Percentiles rank a stretch among this genome's conserved stretches.
phyloP scores from a whole-genome alignment of 2,113 vertebrate species.

The Gadus chalcogrammus region DNA sequence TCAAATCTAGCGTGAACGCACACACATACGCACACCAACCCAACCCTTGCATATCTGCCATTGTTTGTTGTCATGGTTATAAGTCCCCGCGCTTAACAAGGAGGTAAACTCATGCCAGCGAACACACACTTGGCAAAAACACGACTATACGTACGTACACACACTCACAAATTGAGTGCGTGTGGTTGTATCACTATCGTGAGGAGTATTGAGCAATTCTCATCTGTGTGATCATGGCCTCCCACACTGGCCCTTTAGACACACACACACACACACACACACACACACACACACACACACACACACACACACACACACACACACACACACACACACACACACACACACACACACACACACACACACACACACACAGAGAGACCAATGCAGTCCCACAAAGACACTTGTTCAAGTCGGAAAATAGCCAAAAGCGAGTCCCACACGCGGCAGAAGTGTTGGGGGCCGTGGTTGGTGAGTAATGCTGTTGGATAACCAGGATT shows the following conservation, averaged over 20 bases:
- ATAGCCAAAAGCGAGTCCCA: constrained; percentile 2
- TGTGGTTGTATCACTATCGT: constrained; percentile 16
- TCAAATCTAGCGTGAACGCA: constrained; percentile 52
- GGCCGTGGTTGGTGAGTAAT: constrained; percentile 34
- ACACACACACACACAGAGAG: neutral
- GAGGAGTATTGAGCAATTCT: neutral
- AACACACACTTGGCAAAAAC: neutral
- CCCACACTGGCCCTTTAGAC: neutral
- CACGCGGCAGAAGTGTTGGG: constrained; percentile 11
- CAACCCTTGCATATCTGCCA: too few species aligned
- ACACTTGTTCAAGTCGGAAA: constrained; percentile 10
- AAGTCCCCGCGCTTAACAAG: too few species aligned
- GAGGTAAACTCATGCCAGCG: too few species aligned
- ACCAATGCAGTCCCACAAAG: neutral
- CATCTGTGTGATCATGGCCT: neutral
- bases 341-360: neutral
- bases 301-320: neutral
- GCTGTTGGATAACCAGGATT: constrained; percentile 27
- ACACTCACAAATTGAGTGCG: neutral
- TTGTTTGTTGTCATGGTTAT: too few species aligned
- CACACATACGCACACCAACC: constrained; percentile 1
- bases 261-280: neutral
- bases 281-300: neutral
- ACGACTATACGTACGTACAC: neutral
- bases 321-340: neutral